Conservation (phyloP, 1,140 invertebrate species). For the Pogonomyrmex barbatus region DNA sequence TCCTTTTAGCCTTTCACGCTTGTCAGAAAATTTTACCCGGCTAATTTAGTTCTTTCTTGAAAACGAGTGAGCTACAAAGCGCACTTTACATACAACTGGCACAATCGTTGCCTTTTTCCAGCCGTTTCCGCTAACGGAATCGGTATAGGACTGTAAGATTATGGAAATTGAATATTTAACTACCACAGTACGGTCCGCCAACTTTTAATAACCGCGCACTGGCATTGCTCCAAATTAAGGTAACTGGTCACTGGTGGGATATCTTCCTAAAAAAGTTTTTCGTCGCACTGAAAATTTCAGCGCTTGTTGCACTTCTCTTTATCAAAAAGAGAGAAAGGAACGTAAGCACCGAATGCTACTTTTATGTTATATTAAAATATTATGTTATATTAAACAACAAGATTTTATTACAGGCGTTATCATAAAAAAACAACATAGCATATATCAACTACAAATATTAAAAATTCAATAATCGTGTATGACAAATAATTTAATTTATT, state of each 20-base stretch:
- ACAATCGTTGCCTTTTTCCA: constrained; percentile 21
- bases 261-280: constrained; percentile 63
- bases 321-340: neutral
- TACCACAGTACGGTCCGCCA: constrained; percentile 24
- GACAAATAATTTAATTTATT: constrained; percentile 7
- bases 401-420: neutral
- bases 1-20: neutral
- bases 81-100: constrained; percentile 5
- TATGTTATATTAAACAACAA: neutral
- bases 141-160: constrained; percentile 39
- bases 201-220: constrained; percentile 74
- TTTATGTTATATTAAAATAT: neutral
- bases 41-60: neutral
- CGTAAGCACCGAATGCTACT: neutral
- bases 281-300: constrained; percentile 49
- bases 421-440: neutral
- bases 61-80: neutral
- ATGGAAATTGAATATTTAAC: constrained; percentile 75
- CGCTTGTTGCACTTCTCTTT: constrained; percentile 34
- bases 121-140: neutral
- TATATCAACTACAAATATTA: neutral
- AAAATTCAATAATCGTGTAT: neutral
- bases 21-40: neutral
- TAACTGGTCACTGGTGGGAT: constrained; percentile 68
- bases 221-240: constrained; percentile 79